Conservation (phyloP, 2,888 invertebrate genomes). For the Charanyca ferruginea region DNA sequence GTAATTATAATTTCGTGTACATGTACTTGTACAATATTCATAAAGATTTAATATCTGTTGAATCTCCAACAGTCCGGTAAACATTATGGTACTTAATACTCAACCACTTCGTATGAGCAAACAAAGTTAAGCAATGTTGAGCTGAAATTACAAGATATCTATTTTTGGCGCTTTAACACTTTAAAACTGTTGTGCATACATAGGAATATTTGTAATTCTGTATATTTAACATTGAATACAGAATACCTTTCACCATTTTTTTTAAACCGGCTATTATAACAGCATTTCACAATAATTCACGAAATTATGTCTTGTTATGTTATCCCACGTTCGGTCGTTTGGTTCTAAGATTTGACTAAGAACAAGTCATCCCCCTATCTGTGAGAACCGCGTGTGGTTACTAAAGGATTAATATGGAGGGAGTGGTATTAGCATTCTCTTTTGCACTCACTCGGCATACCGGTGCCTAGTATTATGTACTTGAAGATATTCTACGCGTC, state of each 20-base stretch:
- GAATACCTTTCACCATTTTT: background rate
- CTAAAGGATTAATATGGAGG: background rate
- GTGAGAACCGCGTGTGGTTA: background rate
- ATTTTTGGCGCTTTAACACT: conserved; percentile 18
- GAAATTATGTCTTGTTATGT: background rate
- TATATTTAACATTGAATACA: conserved; percentile 25
- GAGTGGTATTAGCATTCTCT: background rate
- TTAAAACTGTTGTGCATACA: background rate
- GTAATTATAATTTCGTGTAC: conserved; percentile 8
- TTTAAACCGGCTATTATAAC: background rate
- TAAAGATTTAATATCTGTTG: conserved; percentile 10
- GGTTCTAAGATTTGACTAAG: background rate
- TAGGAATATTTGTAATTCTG: background rate
- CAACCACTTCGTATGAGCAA: conserved; percentile 27
- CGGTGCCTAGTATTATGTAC: background rate
- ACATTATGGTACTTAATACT: conserved; percentile 13
- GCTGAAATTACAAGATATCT: conserved; percentile 24
- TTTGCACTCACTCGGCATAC: background rate
- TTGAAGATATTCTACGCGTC: background rate
- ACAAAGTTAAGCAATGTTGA: conserved; percentile 34
- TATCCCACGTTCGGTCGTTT: background rate
- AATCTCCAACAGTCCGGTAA: conserved; percentile 15
- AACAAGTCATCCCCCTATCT: too few relatives aligned
- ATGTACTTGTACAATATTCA: conserved; percentile 19
- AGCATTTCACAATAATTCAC: background rate